phyloP scores from a whole-genome alignment of 2,113 vertebrate species.

The Campylomormyrus numenius region DNA sequence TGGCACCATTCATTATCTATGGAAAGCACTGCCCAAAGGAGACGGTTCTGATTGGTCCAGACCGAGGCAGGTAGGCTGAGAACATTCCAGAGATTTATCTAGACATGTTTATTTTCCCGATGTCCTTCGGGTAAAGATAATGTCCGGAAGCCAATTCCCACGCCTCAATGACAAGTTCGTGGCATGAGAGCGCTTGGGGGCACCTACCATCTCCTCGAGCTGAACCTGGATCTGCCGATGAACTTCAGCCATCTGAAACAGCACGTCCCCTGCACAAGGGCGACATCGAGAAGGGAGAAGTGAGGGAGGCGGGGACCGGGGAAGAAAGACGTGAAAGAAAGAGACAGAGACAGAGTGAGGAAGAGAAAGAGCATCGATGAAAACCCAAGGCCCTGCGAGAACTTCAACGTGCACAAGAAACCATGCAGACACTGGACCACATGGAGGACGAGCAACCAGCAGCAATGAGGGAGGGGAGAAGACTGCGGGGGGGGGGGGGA shows the following conservation, averaged over 20 bases:
- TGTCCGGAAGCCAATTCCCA: neutral
- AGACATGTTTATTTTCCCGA: neutral
- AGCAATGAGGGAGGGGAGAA: conserved; percentile 27
- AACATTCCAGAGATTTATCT: neutral
- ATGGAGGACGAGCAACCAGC: conserved; percentile 23
- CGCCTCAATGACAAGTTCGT: neutral
- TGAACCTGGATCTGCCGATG: conserved; percentile 98
- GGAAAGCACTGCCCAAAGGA: neutral
- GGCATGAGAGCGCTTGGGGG: neutral
- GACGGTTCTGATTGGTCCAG: neutral
- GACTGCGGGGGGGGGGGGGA: neutral
- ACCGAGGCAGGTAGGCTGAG: neutral
- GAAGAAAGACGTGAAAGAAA: neutral
- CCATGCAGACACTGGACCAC: conserved; percentile 49
- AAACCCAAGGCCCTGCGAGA: neutral
- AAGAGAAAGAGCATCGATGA: neutral
- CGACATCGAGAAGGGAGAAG: conserved; percentile 11
- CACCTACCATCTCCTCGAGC: conserved; percentile 94
- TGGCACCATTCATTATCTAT: neutral
- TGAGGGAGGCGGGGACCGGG: conserved; percentile 1
- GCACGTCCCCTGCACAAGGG: conserved; percentile 77
- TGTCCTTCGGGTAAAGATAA: neutral
- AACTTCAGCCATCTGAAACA: conserved; percentile 98
- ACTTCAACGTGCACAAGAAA: conserved; percentile 43
- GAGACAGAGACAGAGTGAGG: conserved; percentile 4